Base-by-base conservation (phyloP, 2,113 vertebrate species). In the Trogon melanurus region DNA sequence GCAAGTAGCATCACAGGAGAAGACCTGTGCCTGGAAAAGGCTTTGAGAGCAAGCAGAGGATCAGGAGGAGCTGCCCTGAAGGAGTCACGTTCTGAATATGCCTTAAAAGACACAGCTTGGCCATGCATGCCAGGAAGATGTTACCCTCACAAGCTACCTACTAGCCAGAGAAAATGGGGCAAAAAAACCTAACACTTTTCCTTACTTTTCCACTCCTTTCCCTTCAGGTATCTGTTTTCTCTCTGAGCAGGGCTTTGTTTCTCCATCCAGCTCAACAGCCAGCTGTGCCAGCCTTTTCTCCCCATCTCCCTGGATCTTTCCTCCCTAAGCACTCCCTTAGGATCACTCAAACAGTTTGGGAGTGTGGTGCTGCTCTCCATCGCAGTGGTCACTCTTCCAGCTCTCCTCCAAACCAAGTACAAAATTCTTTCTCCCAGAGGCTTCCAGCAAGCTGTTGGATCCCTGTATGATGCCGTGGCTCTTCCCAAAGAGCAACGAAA, bases 321-420 rank as follows among this genome's bases (percentile, higher is more conserved):
- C 11, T 41, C 38, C 56, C 34, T 19, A 38, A 64, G 26, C 7
- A 8, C 26, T 23, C 26, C 44, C 41, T 32, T 11, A 60, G 61
- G 41, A 57, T 30, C 44, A n/a, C 44, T 13, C 48, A n/a, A n/a
- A 54, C 10, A 5, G 45, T 36, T 27, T 25, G 18, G 21, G 32
- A 69, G 41, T 3, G 10, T 27, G 21, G 10, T 5, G 11, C 50
- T 70, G 32, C 50, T 64, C 18, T 45, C 34, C 54, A 51, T 16
- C 22, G 26, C 5, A 0, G 1, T 18, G 25, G 5, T 36, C 29
- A n/a, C 13, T 17, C 29, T 47, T 64, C 74, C 80, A 74, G 5
- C 27, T 16, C 16, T 0, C 0, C 22, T 69, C 44, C 44, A 64
- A 36, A 36, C 53, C 34, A 6, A 3, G 0, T 11, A 16, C 30